These are phyloP conservation scores for Poeciliopsis infans DNA, from an alignment of 2,797 vertebrate species.

Conservation along the genomic window DNA sequence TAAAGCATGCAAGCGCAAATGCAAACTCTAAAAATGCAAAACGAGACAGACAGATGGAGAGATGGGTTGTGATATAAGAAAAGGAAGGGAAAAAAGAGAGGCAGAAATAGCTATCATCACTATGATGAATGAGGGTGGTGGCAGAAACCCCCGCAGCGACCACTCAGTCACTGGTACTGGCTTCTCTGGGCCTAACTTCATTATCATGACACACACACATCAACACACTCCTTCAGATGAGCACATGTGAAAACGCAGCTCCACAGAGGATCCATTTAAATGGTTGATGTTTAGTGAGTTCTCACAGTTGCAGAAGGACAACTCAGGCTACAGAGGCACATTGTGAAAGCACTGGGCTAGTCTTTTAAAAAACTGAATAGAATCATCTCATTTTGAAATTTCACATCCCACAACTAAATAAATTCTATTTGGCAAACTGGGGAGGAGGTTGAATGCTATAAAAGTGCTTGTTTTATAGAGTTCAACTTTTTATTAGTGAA, in stretches of 20 bases:
- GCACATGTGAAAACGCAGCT: constrained; percentile 45
- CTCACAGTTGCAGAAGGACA: constrained; percentile 46
- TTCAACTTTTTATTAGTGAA: neutral
- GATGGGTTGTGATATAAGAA: constrained; percentile 23
- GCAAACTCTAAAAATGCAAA: constrained; percentile 29
- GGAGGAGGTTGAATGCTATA: neutral
- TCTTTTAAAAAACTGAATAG: constrained; percentile 7
- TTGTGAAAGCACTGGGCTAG: constrained; percentile 16
- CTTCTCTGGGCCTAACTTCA: constrained; percentile 71
- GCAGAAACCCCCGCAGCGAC: constrained; percentile 66
- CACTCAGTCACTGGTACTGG: constrained; percentile 68
- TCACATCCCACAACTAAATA: neutral
- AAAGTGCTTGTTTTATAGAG: neutral
- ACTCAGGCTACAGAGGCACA: constrained; percentile 21
- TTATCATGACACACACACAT: constrained; percentile 72
- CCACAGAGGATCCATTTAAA: constrained; percentile 51
- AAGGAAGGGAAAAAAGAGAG: neutral
- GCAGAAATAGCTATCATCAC: constrained; percentile 57
- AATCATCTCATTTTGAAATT: neutral
- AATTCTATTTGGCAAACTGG: neutral
- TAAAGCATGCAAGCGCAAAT: constrained; percentile 72
- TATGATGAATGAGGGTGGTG: constrained; percentile 71
- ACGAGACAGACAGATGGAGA: constrained; percentile 48
- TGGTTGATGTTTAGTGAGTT: constrained; percentile 54
- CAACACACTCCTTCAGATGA: constrained; percentile 62